Conservation (phyloP, 2,113 vertebrate species). For the Phalacrocorax aristotelis region DNA sequence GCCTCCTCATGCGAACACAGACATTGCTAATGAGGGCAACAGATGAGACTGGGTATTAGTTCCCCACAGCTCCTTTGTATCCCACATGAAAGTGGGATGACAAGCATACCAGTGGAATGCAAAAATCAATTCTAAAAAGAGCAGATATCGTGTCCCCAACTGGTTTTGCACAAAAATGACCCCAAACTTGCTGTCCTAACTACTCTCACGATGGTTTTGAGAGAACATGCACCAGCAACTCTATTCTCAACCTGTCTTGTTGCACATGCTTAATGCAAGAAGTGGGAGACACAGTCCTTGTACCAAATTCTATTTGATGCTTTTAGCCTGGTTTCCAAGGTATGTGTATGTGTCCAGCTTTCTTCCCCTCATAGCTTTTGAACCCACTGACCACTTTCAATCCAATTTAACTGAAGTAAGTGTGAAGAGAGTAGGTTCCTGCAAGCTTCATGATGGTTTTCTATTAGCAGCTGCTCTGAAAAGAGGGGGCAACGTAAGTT, state of each 20-base stretch:
- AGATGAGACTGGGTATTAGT: background rate
- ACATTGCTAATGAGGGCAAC: too few relatives aligned
- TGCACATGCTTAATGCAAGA: background rate
- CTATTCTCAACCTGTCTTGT: background rate
- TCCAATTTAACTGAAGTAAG: background rate
- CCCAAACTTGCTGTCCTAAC: background rate
- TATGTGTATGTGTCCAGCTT: background rate
- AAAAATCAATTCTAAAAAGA: background rate
- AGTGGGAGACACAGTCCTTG: background rate
- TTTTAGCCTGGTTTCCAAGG: background rate
- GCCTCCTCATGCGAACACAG: background rate
- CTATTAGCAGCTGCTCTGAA: background rate
- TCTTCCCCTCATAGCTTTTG: background rate
- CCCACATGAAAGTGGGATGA: fast-evolving
- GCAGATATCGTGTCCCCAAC: background rate
- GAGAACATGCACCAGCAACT: background rate
- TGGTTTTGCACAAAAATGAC: background rate
- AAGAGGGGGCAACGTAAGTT: background rate
- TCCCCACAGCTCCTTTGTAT: background rate
- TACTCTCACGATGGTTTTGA: background rate
- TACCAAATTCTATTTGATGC: background rate
- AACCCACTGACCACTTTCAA: background rate
- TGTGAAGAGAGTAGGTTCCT: background rate
- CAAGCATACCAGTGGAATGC: background rate
- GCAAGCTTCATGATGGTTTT: background rate